Percentiles rank a stretch among this genome's conserved stretches.
Evolutionary conservation across 2,888 invertebrate species (phyloP).

Genomic region (Tiliacea citrago): DNA sequence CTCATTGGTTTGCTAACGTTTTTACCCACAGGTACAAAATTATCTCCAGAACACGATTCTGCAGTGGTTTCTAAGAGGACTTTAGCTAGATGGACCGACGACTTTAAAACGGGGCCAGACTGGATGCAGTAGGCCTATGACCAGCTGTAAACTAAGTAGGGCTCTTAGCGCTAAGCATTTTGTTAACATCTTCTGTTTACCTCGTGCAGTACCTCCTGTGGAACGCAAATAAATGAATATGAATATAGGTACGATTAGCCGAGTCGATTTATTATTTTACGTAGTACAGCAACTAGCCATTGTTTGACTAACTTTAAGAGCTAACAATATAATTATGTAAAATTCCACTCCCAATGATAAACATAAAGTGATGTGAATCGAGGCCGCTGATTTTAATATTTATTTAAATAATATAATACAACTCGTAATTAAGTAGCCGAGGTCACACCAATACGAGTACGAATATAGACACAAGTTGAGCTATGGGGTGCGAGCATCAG

Average conservation of each 20-base stretch:
- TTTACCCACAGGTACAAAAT: background rate
- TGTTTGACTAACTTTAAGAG: background rate
- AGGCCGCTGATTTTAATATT: slow-evolving; percentile 6
- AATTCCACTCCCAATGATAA: background rate
- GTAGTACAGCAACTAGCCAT: background rate
- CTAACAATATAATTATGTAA: background rate
- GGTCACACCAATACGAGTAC: slow-evolving; percentile 8
- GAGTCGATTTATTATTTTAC: background rate
- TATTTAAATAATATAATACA: slow-evolving; percentile 11
- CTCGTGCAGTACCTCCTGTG: no score
- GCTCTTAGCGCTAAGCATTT: no score
- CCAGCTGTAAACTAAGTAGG: background rate
- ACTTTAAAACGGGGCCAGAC: background rate
- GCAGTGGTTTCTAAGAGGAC: background rate
- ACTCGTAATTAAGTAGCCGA: slow-evolving; percentile 11
- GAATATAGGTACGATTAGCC: background rate
- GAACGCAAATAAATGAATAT: no score
- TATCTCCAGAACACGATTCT: background rate
- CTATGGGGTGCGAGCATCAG: background rate
- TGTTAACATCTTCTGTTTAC: no score
- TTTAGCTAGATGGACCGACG: background rate
- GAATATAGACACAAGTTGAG: slow-evolving; percentile 3
- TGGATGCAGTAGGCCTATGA: background rate
- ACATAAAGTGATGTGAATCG: slow-evolving; percentile 2
- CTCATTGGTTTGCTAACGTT: background rate